Conservation (phyloP, 2,888 invertebrate species). For the Flexamia atlantica region DNA sequence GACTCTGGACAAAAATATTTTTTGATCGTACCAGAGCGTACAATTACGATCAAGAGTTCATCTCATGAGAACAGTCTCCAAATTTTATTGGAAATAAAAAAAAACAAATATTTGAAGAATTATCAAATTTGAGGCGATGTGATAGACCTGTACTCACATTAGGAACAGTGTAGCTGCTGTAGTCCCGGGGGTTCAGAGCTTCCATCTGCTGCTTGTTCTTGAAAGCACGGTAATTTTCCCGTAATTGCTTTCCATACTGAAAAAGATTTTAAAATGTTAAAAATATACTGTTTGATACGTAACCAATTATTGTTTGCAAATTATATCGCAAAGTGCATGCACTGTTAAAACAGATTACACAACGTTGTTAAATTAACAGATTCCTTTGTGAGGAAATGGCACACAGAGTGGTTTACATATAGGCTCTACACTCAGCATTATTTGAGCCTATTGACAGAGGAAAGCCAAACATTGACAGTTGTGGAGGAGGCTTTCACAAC, state of each 20-base stretch:
- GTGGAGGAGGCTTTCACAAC: not conserved
- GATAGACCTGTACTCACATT: constrained; percentile 75
- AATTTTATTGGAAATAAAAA: too few relatives aligned
- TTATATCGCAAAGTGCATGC: too few relatives aligned
- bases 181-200: constrained; percentile 76
- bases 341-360: too few relatives aligned
- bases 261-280: constrained; percentile 71
- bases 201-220: constrained; percentile 76
- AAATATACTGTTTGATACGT: constrained; percentile 59
- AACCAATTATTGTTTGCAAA: too few relatives aligned
- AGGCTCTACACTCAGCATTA: not conserved
- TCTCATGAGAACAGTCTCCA: too few relatives aligned
- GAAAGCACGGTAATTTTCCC: constrained; percentile 80
- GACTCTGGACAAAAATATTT: too few relatives aligned
- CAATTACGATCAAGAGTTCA: too few relatives aligned
- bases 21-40: too few relatives aligned
- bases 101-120: too few relatives aligned
- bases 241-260: constrained; percentile 80
- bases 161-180: constrained; percentile 76
- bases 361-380: too few relatives aligned
- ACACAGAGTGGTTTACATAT: not conserved
- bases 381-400: too few relatives aligned
- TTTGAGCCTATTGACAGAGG: constrained; percentile 6
- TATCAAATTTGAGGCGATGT: not conserved
- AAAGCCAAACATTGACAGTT: constrained; percentile 26